Conservation (phyloP, 2,888 invertebrate genomes). For the Conops quadrifasciatus region DNA sequence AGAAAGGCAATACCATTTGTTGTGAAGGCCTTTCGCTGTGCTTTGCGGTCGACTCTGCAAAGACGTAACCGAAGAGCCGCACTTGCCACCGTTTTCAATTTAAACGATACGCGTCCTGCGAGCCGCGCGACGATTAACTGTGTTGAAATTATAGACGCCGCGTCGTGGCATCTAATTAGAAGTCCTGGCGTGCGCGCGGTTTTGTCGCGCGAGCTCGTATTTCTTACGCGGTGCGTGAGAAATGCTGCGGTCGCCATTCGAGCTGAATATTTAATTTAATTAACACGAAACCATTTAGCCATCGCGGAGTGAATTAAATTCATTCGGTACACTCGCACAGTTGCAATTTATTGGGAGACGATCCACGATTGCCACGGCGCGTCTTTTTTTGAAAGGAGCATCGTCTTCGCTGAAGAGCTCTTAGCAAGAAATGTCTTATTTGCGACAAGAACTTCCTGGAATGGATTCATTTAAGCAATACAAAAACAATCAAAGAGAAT, state of each 20-base stretch:
- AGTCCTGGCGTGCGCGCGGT: constrained; percentile 44
- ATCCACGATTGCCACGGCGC: no score
- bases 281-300: constrained; percentile 60
- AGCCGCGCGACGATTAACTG: constrained; percentile 54
- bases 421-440: background rate
- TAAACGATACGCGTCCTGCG: constrained; percentile 42
- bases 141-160: constrained; percentile 60
- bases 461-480: constrained; percentile 5
- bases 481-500: background rate
- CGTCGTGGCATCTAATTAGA: constrained; percentile 56
- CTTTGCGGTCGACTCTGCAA: constrained; percentile 14
- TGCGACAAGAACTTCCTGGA: background rate
- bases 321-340: constrained; percentile 39
- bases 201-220: constrained; percentile 42
- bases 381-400: background rate
- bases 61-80: constrained; percentile 33
- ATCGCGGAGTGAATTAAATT: constrained; percentile 34
- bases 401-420: no score
- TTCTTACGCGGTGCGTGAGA: constrained; percentile 29
- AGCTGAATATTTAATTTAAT: constrained; percentile 63
- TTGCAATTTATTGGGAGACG: constrained; percentile 54
- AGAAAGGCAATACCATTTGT: constrained; percentile 10
- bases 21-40: constrained; percentile 7
- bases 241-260: constrained; percentile 32
- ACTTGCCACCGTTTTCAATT: constrained; percentile 52